Evolutionary conservation across 2,888 invertebrate species (phyloP).

Genomic region (Rhorus exstirpatorius): DNA sequence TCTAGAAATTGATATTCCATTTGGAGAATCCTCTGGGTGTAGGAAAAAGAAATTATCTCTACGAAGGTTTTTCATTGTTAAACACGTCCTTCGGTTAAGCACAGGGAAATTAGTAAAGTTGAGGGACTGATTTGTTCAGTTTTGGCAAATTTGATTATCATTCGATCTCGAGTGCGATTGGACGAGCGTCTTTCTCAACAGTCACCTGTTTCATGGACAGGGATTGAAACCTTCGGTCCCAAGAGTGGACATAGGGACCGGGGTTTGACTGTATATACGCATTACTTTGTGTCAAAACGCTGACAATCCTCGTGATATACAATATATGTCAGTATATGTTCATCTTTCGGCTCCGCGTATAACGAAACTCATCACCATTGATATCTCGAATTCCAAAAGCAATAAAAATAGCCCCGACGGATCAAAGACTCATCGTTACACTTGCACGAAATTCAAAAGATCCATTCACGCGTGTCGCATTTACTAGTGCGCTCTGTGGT

Average conservation of each 20-base stretch:
- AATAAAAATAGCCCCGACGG: slow-evolving; percentile 9
- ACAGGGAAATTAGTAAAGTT: neutral
- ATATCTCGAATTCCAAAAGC: slow-evolving; percentile 23
- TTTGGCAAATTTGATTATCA: neutral
- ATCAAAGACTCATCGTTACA: slow-evolving; percentile 2
- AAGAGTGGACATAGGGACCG: too few species aligned
- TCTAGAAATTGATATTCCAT: slow-evolving; percentile 1
- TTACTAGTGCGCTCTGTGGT: neutral
- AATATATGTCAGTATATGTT: too few species aligned
- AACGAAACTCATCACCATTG: slow-evolving; percentile 18
- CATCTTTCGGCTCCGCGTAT: too few species aligned
- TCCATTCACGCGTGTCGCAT: slow-evolving; percentile 20
- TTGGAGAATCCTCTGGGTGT: neutral
- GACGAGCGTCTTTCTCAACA: too few species aligned
- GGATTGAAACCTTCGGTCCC: too few species aligned
- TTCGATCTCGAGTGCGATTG: too few species aligned
- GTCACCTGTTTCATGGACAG: too few species aligned
- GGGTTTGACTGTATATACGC: too few species aligned
- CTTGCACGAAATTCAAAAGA: slow-evolving; percentile 18
- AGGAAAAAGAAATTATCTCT: slow-evolving; percentile 43
- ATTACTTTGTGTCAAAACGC: too few species aligned
- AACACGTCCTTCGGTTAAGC: slow-evolving; percentile 16
- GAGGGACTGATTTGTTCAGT: neutral
- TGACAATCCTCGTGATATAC: too few species aligned
- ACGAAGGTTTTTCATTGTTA: slow-evolving; percentile 25